Base-by-base conservation (phyloP, 2,888 invertebrate species). In the Hyposoter didymator region DNA sequence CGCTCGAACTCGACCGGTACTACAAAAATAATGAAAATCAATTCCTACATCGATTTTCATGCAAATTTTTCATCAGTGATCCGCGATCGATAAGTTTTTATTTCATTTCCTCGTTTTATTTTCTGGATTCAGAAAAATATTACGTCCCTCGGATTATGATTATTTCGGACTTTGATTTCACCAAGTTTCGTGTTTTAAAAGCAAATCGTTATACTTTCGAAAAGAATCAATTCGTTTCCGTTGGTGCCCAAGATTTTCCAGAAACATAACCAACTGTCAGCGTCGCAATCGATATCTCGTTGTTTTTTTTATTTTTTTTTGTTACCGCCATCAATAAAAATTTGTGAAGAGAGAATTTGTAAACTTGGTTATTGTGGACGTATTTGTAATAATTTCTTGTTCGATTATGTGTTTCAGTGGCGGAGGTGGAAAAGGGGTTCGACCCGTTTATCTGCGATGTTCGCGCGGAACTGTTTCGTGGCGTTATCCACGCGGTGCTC, bases 401-500 rank as follows among this genome's bases (percentile, higher is more conserved):
- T 59, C 6, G 59, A 14, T 59, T 59, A 28, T 59, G 14, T 59
- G 59, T 95, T 95, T 52, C 94, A 96, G 96, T 91, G 96, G 96
- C 8, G 95, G 94, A 79, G 93, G 94, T 82, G 94, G 95, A 83
- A 95, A 96, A 78, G 97, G 96, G 3, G 97, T 97, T 72, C 96
- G 96, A 52, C 97, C 97, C 0, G 96, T 97, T 52, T 97, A 97
- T 94, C 95, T 97, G 73, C 95, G 97, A 43, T 97, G 97, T 91
- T 95, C 96, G 28, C 96, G 96, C 84, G 97, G 97, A 39, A 94
- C 94, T 28, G 95, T 97, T 14, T 95, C 95, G n/a, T 97, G 97
- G 97, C 94, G 95, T 89, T 97, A 97, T 92, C 97, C 97, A 0
- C 95, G 96, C 8, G 97, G 97, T 0, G 97, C 97, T 0, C 94